A percentile compares a stretch with the other conserved stretches of the same genome.
phyloP scores from a whole-genome alignment of 2,113 vertebrate genomes.

The Urocynchramus pylzowi region DNA sequence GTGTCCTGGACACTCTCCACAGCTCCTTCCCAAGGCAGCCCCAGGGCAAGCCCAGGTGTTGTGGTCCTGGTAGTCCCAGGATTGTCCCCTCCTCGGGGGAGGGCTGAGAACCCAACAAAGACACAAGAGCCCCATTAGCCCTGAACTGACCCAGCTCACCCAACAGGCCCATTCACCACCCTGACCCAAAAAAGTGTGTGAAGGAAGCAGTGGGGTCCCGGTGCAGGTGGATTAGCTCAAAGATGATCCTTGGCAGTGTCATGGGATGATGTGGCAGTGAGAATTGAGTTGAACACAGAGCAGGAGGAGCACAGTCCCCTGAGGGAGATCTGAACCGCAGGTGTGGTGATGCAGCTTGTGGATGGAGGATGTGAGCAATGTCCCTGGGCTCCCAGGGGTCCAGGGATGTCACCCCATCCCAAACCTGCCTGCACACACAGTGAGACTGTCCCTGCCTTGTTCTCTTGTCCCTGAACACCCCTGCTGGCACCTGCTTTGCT shows the following conservation, averaged over 20 bases:
- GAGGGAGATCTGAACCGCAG: fast-evolving
- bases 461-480: not conserved
- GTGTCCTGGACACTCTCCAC: not conserved
- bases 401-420: not conserved
- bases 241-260: not conserved
- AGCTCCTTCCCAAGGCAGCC: not conserved
- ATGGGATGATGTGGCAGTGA: not conserved
- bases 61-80: not conserved
- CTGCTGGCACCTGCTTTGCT: not conserved
- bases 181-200: not conserved
- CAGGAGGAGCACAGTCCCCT: not conserved
- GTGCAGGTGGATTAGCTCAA: not conserved
- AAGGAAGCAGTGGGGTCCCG: fast-evolving
- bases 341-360: not conserved
- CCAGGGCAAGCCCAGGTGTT: fast-evolving
- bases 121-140: not conserved
- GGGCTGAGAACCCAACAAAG: not conserved
- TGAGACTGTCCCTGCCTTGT: not conserved
- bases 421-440: not conserved
- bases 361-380: not conserved
- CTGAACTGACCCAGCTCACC: not conserved
- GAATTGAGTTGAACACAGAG: fast-evolving
- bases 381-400: not conserved
- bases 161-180: not conserved
- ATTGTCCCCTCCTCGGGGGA: fast-evolving